A percentile compares a stretch with the other conserved stretches of the same genome.
phyloP scores from a whole-genome alignment of 2,888 invertebrate species.

The Phragmatobia fuliginosa region DNA sequence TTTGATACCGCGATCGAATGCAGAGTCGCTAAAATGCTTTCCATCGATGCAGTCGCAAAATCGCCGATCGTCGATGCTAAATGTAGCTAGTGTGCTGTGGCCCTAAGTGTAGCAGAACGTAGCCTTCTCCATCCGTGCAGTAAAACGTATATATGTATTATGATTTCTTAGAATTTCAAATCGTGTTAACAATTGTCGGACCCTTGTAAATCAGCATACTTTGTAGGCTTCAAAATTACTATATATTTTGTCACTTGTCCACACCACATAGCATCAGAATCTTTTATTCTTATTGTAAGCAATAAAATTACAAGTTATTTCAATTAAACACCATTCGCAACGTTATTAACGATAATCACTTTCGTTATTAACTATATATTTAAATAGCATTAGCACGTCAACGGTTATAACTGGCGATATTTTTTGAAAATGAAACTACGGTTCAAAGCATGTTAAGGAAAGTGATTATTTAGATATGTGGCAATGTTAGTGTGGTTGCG shows the following conservation, averaged over 20 bases:
- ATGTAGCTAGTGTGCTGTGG: too few relatives aligned
- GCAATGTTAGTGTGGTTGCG: conserved; percentile 43
- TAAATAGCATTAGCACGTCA: conserved; percentile 18
- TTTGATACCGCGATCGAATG: too few relatives aligned
- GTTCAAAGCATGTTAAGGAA: conserved; percentile 56
- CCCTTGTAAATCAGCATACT: too few relatives aligned
- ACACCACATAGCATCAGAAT: neutral
- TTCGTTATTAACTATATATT: conserved; percentile 57
- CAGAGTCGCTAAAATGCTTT: too few relatives aligned
- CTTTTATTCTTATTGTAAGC: neutral
- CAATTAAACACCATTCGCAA: conserved; percentile 36
- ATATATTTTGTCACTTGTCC: neutral
- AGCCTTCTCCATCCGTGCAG: too few relatives aligned
- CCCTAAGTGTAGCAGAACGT: too few relatives aligned
- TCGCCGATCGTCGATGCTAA: too few relatives aligned
- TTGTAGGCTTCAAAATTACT: neutral
- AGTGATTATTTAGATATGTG: conserved; percentile 70
- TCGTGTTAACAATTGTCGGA: too few relatives aligned
- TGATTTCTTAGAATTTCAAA: too few relatives aligned
- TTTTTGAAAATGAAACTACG: conserved; percentile 80
- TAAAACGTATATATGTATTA: too few relatives aligned
- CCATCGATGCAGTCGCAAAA: too few relatives aligned
- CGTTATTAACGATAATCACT: conserved; percentile 65
- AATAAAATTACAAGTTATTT: conserved; percentile 3
- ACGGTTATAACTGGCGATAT: conserved; percentile 25